Conservation (phyloP, 2,888 invertebrate genomes). For the Halocaridina rubra region DNA sequence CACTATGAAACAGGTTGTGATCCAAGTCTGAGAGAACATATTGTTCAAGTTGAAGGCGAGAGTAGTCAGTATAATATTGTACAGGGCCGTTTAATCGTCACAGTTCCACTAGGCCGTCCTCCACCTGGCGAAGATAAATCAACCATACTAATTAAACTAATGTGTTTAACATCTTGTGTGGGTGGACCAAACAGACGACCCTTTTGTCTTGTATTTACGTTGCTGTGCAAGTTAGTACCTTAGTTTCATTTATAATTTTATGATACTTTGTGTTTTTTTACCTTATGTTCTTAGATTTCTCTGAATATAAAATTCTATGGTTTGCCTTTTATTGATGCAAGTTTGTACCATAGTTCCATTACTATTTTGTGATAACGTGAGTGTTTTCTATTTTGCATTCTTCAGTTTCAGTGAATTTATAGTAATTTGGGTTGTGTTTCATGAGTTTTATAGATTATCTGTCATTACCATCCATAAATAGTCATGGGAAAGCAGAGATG, state of each 20-base stretch:
- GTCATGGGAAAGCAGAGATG: too few relatives aligned
- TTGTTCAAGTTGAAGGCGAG: slow-evolving; percentile 40
- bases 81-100: slow-evolving; percentile 30
- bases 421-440: too few relatives aligned
- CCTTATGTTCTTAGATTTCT: not conserved
- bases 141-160: slow-evolving; percentile 35
- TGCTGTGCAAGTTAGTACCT: slow-evolving; percentile 24
- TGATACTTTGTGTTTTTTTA: too few relatives aligned
- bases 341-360: not conserved
- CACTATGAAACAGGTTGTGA: too few relatives aligned
- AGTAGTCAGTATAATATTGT: not conserved
- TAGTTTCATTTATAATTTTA: too few relatives aligned
- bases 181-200: slow-evolving; percentile 59
- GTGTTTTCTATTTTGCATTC: not conserved
- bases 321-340: not conserved
- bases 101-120: slow-evolving; percentile 35
- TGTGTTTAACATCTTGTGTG: slow-evolving; percentile 53
- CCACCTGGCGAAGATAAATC: slow-evolving; percentile 42
- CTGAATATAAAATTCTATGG: not conserved
- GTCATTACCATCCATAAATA: too few relatives aligned
- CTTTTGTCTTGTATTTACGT: slow-evolving; percentile 44
- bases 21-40: slow-evolving; percentile 22
- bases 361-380: not conserved
- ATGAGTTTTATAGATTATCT: too few relatives aligned
- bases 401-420: too few relatives aligned